Base-by-base conservation (phyloP, 1,140 invertebrate species). In the Grapholita molesta region DNA sequence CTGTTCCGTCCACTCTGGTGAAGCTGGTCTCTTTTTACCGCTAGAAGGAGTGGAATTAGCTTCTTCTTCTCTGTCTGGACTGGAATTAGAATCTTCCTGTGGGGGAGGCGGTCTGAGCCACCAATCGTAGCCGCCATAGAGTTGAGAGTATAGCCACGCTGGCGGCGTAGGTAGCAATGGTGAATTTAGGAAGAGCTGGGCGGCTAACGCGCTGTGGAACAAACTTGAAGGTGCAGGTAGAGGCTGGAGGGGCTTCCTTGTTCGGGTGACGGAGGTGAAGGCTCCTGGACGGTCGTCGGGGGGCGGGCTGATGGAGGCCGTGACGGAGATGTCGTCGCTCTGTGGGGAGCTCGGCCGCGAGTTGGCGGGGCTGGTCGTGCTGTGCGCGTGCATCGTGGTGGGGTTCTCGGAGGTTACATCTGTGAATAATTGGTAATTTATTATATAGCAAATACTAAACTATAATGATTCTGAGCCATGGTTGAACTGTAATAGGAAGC, bases 91-190 rank as follows among this genome's bases (percentile, higher is more conserved):
- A 72, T 92, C 85, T 72, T 92, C 87, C 70, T 92, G 86, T 25
- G 90, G 82, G 2, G 88, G 75, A 0, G 89, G 90, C 72, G 94
- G 93, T 83, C 93, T 82, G 8, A 94, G 67, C 94, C 95, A 95
- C 75, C 94, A 93, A 76, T 94, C 94, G 73, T 94, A 94, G 12
- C 93, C 92, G 33, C 89, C 86, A 76, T 95, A 95, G 1, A 96
- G 89, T 77, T 95, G 95, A 0, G 94, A 95, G 79, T 96, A 96
- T 0, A 96, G 86, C 95, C 95, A 96, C 66, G 95, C 95, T 32
- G 94, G 94, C 1, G 95, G 94, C 2, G 95, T 94, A n/a, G 95
- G 94, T 38, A 95, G 78, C 7, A 96, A 85, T 0, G 95, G 95
- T 3, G 94, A 93, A 79, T 95, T 95, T 24, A 96, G 86, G 77